Evolutionary conservation across 2,113 vertebrate species (phyloP).

Genomic region (Antechinus flavipes): DNA sequence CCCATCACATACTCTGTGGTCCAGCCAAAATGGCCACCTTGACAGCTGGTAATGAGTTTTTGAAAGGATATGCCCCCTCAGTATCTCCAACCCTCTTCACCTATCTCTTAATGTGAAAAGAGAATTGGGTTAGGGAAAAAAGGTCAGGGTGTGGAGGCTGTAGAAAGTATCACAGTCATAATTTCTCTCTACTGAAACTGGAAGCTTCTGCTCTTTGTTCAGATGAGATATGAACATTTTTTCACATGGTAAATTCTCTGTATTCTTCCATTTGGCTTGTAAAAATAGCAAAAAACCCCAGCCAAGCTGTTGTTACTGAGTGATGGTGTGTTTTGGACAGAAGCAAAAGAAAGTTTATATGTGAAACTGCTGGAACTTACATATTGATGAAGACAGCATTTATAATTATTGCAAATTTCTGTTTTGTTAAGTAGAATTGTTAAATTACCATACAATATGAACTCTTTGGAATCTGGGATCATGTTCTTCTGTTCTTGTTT

Average conservation of each 20-base stretch:
- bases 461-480: too few relatives aligned
- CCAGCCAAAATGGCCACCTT: neutral
- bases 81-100: neutral
- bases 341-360: slow-evolving; percentile 37
- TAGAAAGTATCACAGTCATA: slow-evolving; percentile 8
- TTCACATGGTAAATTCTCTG: slow-evolving; percentile 11
- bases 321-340: neutral
- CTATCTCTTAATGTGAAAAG: slow-evolving; percentile 37
- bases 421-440: slow-evolving; percentile 59
- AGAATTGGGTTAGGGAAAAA: neutral
- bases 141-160: neutral
- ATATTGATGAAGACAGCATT: slow-evolving; percentile 57
- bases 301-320: neutral
- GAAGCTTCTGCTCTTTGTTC: slow-evolving; percentile 12
- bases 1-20: neutral
- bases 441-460: slow-evolving; percentile 35
- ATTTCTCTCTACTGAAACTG: slow-evolving; percentile 6
- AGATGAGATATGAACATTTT: slow-evolving; percentile 20
- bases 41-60: neutral
- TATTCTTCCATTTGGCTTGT: slow-evolving; percentile 23
- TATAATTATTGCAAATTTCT: slow-evolving; percentile 47
- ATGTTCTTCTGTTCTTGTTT: too few relatives aligned
- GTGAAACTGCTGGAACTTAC: slow-evolving; percentile 43
- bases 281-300: neutral
- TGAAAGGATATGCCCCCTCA: neutral